Evolutionary conservation across 2,888 invertebrate species (phyloP).

Genomic region (Acleris literana): DNA sequence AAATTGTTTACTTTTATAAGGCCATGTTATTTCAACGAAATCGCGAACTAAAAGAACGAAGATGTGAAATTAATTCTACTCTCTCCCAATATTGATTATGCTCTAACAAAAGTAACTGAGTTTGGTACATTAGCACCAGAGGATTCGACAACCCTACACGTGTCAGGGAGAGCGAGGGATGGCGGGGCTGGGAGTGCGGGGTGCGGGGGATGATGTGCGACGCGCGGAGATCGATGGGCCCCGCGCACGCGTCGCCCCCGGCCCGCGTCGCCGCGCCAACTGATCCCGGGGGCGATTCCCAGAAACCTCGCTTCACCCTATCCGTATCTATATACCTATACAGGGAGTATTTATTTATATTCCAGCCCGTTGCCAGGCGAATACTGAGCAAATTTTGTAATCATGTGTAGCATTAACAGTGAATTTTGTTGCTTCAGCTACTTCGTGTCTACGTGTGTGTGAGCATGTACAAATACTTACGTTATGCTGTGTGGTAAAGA

Average conservation of each 20-base stretch:
- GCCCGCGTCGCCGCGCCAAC: slow-evolving; percentile 43
- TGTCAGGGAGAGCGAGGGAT: slow-evolving; percentile 47
- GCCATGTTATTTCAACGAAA: too few relatives aligned
- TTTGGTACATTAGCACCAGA: too few relatives aligned
- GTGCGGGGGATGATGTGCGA: slow-evolving; percentile 43
- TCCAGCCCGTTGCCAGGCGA: slow-evolving; percentile 26
- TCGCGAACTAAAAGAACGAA: too few relatives aligned
- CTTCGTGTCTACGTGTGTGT: too few relatives aligned
- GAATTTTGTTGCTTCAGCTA: too few relatives aligned
- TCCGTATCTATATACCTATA: slow-evolving; percentile 5
- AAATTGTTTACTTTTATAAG: too few relatives aligned
- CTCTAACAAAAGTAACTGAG: too few relatives aligned
- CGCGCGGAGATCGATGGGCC: slow-evolving; percentile 67
- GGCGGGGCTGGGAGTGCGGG: slow-evolving; percentile 38
- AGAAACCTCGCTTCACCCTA: background rate
- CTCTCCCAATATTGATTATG: too few relatives aligned
- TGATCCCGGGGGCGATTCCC: slow-evolving; percentile 53
- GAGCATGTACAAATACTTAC: too few relatives aligned
- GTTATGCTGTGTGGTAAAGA: too few relatives aligned
- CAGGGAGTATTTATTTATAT: slow-evolving; percentile 14
- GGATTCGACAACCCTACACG: slow-evolving; percentile 50
- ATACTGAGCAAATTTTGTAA: background rate
- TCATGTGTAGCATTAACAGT: slow-evolving; percentile 2
- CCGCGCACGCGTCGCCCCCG: slow-evolving; percentile 61
- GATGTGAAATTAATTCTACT: too few relatives aligned